Evolutionary conservation across 2,113 vertebrate genomes (phyloP).

Genomic region (Rostratula benghalensis): DNA sequence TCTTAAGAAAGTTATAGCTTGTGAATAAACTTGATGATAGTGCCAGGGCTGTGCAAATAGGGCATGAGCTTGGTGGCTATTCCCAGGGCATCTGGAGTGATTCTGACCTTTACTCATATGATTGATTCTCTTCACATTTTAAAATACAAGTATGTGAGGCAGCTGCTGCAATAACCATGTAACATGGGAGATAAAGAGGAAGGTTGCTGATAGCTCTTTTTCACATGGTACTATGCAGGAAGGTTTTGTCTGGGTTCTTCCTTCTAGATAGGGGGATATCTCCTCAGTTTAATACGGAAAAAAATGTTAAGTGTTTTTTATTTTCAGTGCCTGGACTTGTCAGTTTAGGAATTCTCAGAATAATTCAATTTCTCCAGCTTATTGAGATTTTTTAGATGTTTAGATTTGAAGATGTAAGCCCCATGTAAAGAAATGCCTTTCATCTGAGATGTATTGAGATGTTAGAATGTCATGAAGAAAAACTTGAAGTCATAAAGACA

Average conservation of each 20-base stretch:
- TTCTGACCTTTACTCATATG: neutral
- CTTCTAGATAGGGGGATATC: neutral
- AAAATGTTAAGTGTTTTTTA: neutral
- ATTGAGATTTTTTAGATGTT: neutral
- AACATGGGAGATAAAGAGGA: neutral
- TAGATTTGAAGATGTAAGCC: neutral
- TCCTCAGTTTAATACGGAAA: neutral
- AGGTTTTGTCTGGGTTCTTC: neutral
- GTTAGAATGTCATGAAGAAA: neutral
- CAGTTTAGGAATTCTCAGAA: neutral
- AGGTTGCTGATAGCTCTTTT: neutral
- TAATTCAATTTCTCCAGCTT: neutral
- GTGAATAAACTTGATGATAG: neutral
- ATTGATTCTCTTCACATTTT: neutral
- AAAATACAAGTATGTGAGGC: neutral
- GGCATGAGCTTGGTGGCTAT: accelerated
- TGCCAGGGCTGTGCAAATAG: neutral
- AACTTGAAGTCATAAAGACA: neutral
- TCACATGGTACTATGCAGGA: neutral
- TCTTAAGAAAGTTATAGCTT: neutral
- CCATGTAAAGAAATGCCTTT: neutral
- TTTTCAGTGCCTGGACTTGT: neutral
- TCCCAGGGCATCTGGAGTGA: neutral
- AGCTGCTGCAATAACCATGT: accelerated
- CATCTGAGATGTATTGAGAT: neutral